Conservation (phyloP, 2,797 vertebrate genomes). For the Aphelocoma californica region DNA sequence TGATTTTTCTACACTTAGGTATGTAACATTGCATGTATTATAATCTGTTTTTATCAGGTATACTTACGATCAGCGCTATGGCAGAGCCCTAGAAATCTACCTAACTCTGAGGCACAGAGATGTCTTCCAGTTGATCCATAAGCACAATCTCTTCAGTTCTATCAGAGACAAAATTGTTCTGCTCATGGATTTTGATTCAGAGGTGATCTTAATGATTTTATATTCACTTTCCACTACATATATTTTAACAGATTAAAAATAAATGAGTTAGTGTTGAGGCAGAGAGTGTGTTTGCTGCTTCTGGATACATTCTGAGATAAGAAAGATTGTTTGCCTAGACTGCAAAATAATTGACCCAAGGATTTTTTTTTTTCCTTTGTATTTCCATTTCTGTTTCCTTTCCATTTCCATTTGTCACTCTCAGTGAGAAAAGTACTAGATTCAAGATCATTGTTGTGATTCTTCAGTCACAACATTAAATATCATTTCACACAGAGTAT, state of each 20-base stretch:
- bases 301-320: not conserved
- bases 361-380: not conserved
- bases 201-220: conserved; percentile 73
- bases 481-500: not conserved
- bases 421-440: not conserved
- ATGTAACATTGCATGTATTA: not conserved
- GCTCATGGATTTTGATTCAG: conserved; percentile 98
- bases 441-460: not conserved
- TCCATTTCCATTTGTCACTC: not conserved
- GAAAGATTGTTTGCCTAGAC: not conserved
- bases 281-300: not conserved
- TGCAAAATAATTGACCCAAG: not conserved
- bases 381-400: not conserved
- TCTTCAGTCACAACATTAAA: not conserved
- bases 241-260: not conserved
- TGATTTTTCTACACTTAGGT: not conserved
- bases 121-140: conserved; percentile 96
- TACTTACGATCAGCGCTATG: conserved; percentile 97
- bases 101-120: conserved; percentile 94
- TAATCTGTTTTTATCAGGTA: conserved; percentile 78
- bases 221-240: not conserved
- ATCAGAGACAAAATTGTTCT: conserved; percentile 98
- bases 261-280: not conserved
- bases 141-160: conserved; percentile 96
- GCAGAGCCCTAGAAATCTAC: conserved; percentile 95